A percentile compares a stretch with the other conserved stretches of the same genome.
phyloP scores from a whole-genome alignment of 1,140 invertebrate species.

The Drosophila lowei region DNA sequence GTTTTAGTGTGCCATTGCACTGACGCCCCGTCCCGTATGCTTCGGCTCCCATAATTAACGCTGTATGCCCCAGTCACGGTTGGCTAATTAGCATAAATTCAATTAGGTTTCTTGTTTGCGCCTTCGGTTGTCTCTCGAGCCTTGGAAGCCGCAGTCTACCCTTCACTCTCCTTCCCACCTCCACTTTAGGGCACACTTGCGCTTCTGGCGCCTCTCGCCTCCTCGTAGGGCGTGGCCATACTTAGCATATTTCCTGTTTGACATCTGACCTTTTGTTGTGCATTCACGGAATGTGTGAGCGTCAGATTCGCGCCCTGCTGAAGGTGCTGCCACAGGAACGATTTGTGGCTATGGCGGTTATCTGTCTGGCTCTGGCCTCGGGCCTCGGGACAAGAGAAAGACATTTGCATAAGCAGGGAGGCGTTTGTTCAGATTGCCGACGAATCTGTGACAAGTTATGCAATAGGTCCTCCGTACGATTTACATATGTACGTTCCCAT shows the following conservation, averaged over 20 bases:
- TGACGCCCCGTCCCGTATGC: slow-evolving; percentile 56
- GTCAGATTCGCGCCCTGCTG: slow-evolving; percentile 33
- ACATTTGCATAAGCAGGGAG: slow-evolving; percentile 61
- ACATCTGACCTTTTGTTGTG: slow-evolving; percentile 60
- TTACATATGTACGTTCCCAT: slow-evolving; percentile 18
- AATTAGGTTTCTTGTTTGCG: slow-evolving; percentile 67
- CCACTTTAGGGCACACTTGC: neutral
- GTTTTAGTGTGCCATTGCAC: slow-evolving; percentile 61
- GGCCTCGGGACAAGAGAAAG: slow-evolving; percentile 44
- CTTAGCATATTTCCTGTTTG: slow-evolving; percentile 62
- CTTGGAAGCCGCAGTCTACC: neutral
- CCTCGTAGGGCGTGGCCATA: slow-evolving; percentile 32
- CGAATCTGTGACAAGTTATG: slow-evolving; percentile 65
- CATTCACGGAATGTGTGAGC: slow-evolving; percentile 35
- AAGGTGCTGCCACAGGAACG: slow-evolving; percentile 26
- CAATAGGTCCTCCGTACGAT: slow-evolving; percentile 30
- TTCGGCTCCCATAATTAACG: slow-evolving; percentile 56
- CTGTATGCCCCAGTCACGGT: slow-evolving; percentile 37
- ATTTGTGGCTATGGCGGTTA: slow-evolving; percentile 22
- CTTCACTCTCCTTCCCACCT: neutral
- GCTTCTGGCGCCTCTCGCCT: neutral
- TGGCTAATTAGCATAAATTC: slow-evolving; percentile 73
- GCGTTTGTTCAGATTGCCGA: slow-evolving; percentile 46
- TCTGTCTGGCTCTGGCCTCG: slow-evolving; percentile 36
- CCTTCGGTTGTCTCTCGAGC: slow-evolving; percentile 30